Percentiles rank a stretch among this genome's conserved stretches.
phyloP scores from a whole-genome alignment of 1,140 invertebrate genomes.

The Hermetia illucens region DNA sequence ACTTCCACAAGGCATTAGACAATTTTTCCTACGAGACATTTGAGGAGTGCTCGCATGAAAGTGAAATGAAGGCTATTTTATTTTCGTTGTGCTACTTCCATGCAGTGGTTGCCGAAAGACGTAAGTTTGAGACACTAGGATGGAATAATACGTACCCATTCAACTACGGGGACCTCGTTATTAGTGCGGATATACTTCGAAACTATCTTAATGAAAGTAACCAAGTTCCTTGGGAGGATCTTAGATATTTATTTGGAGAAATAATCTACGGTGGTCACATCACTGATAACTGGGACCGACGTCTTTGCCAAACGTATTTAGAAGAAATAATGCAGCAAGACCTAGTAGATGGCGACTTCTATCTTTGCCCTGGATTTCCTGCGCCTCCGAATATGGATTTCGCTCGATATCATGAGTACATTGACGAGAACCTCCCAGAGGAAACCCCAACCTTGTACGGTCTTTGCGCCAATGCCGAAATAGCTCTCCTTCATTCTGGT shows the following conservation, averaged over 20 bases:
- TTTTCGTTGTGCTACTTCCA: conserved; percentile 94
- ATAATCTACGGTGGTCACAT: conserved; percentile 98
- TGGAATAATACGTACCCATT: conserved; percentile 86
- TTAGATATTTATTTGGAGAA: conserved; percentile 87
- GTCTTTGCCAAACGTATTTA: conserved; percentile 76
- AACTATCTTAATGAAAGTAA: conserved; percentile 89
- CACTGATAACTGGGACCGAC: conserved; percentile 89
- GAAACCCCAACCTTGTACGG: conserved; percentile 88
- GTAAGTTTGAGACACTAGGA: conserved; percentile 90
- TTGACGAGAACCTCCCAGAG: conserved; percentile 71
- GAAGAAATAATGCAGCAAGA: conserved; percentile 76
- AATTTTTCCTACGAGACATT: conserved; percentile 89
- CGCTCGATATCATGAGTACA: conserved; percentile 73
- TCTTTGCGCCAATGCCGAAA: conserved; percentile 90
- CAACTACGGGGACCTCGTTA: conserved; percentile 78
- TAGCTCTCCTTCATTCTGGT: conserved; percentile 78
- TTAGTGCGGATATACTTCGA: conserved; percentile 78
- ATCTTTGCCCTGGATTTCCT: conserved; percentile 69
- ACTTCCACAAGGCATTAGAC: conserved; percentile 85
- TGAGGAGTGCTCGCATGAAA: conserved; percentile 84
- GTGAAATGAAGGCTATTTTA: conserved; percentile 86
- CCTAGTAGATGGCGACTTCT: conserved; percentile 73
- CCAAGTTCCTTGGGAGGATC: conserved; percentile 83
- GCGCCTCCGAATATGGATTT: conserved; percentile 80
- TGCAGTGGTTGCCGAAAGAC: conserved; percentile 80